phyloP scores from a whole-genome alignment of 2,888 invertebrate genomes.

The Drosophila ustulata region DNA sequence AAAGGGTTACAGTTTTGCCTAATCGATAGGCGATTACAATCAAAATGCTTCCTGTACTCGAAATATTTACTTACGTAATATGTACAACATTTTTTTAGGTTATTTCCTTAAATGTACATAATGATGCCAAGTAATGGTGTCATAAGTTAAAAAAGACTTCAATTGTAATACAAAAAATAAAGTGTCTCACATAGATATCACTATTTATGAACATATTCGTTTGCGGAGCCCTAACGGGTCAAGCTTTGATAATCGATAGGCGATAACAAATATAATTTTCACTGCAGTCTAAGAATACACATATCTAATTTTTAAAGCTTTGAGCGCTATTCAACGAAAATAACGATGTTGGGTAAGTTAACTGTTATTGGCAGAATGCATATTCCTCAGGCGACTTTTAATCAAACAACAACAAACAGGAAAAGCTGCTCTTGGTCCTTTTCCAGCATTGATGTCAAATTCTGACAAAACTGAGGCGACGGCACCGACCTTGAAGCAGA shows the following conservation, averaged over 20 bases:
- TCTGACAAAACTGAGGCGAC: background rate
- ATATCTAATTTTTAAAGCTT: background rate
- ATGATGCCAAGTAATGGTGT: no score
- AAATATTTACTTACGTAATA: no score
- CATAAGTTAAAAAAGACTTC: no score
- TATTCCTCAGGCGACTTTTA: background rate
- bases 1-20: no score
- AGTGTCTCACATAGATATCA: no score
- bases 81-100: no score
- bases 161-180: no score
- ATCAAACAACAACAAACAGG: slow-evolving; percentile 1
- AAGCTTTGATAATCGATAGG: slow-evolving; percentile 20
- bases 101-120: no score
- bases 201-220: background rate
- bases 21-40: no score
- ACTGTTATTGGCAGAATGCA: background rate
- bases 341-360: slow-evolving; percentile 32
- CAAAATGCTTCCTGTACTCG: no score
- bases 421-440: no score
- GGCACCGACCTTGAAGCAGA: slow-evolving; percentile 1
- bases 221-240: background rate
- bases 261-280: background rate
- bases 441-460: background rate
- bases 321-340: background rate
- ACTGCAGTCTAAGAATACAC: background rate